Evolutionary conservation across 2,888 invertebrate genomes (phyloP).

Genomic region (Euphydryas editha): DNA sequence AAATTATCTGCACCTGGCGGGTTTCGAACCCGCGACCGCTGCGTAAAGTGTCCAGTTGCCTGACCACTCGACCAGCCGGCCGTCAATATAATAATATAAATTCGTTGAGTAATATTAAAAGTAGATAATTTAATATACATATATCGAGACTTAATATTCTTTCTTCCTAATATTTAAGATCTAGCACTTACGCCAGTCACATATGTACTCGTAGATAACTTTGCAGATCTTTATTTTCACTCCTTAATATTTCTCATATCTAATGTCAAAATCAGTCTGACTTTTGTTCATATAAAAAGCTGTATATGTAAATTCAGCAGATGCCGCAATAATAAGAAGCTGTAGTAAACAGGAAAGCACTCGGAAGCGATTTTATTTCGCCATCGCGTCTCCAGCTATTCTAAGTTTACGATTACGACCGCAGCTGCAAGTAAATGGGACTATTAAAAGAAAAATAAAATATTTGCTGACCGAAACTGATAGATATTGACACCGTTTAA

Average conservation of each 20-base stretch:
- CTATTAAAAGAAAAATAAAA: slow-evolving; percentile 42
- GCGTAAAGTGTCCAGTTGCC: no score
- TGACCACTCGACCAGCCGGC: no score
- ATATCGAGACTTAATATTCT: neutral
- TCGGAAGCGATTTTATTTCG: slow-evolving; percentile 38
- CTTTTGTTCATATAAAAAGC: neutral
- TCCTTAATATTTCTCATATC: neutral
- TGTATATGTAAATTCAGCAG: slow-evolving; percentile 37
- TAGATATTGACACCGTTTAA: slow-evolving; percentile 22
- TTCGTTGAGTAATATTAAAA: no score
- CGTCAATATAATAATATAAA: no score
- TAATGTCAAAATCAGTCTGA: neutral
- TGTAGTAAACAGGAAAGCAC: slow-evolving; percentile 32
- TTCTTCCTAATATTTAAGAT: neutral
- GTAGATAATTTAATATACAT: no score
- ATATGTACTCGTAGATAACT: neutral
- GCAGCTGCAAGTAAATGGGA: slow-evolving; percentile 40
- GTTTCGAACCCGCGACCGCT: no score
- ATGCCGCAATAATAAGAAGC: slow-evolving; percentile 30
- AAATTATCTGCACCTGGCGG: no score
- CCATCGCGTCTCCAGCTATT: slow-evolving; percentile 33
- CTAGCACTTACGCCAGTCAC: neutral
- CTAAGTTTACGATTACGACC: slow-evolving; percentile 40
- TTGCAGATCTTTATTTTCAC: neutral
- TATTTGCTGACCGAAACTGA: slow-evolving; percentile 34